phyloP scores from a whole-genome alignment of 2,797 vertebrate species.

The Passerculus sandwichensis region DNA sequence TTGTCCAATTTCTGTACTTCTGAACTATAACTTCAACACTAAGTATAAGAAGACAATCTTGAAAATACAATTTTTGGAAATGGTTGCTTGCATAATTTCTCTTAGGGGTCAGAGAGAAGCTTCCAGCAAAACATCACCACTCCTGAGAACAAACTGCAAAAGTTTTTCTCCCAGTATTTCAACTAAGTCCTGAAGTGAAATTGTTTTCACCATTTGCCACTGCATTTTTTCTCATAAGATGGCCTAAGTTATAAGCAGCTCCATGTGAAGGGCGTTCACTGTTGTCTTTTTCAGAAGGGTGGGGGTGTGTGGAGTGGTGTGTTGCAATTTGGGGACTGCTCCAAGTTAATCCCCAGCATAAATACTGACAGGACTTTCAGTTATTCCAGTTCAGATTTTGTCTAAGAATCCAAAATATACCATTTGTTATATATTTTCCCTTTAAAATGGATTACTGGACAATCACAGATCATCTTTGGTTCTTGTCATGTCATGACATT shows the following conservation, averaged over 20 bases:
- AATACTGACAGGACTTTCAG: not conserved
- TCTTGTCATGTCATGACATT: not conserved
- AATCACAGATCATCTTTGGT: not conserved
- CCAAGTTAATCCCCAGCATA: not conserved
- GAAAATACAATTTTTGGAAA: not conserved
- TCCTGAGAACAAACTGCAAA: not conserved
- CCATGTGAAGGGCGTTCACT: not conserved
- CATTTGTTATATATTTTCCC: not conserved
- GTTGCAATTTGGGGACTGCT: not conserved
- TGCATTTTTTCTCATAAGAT: not conserved
- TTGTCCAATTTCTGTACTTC: not conserved
- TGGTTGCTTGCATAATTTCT: not conserved
- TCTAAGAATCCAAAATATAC: not conserved
- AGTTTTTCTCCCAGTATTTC: not conserved
- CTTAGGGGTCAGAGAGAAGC: not conserved
- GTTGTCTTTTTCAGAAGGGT: not conserved
- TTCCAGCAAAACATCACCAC: not conserved
- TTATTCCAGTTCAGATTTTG: not conserved
- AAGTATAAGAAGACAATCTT: not conserved
- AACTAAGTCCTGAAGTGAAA: not conserved
- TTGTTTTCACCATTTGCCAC: not conserved
- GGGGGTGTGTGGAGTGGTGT: accelerated
- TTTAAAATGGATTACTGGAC: not conserved
- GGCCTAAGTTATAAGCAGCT: not conserved
- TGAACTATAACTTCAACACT: not conserved